A percentile compares a stretch with the other conserved stretches of the same genome.
Conservation (phyloP, 2,797 vertebrate species). For the Podargus strigoides region DNA sequence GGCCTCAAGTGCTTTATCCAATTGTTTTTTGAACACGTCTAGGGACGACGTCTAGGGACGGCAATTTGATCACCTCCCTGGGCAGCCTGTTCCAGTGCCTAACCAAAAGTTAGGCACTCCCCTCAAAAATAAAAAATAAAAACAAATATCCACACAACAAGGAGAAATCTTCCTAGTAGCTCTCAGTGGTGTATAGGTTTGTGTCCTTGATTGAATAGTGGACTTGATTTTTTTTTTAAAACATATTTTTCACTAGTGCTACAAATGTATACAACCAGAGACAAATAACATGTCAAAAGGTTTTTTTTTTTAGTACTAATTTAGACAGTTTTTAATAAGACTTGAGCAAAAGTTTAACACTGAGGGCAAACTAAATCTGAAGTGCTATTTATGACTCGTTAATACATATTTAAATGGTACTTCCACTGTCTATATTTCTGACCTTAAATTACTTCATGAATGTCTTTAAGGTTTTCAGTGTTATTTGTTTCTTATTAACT, state of each 20-base stretch:
- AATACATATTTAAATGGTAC: neutral
- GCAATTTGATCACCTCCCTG: no score
- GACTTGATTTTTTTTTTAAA: neutral
- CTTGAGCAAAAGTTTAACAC: neutral
- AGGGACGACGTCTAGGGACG: no score
- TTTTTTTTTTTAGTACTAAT: neutral
- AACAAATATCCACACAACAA: fast-evolving
- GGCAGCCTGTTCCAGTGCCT: no score
- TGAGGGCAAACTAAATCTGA: neutral
- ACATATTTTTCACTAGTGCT: fast-evolving
- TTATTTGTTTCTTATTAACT: neutral
- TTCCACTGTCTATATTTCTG: neutral
- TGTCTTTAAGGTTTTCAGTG: neutral
- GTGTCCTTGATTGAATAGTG: neutral
- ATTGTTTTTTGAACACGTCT: no score
- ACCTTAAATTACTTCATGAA: neutral
- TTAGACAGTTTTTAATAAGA: neutral
- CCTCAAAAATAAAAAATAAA: neutral
- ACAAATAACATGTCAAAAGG: neutral
- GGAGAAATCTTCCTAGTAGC: neutral
- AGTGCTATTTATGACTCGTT: neutral
- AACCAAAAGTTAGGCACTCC: no score
- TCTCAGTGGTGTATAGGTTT: neutral
- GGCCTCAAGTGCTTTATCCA: no score
- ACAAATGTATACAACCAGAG: neutral